Conservation (phyloP, 2,888 invertebrate species). For the Euplexia lucipara region DNA sequence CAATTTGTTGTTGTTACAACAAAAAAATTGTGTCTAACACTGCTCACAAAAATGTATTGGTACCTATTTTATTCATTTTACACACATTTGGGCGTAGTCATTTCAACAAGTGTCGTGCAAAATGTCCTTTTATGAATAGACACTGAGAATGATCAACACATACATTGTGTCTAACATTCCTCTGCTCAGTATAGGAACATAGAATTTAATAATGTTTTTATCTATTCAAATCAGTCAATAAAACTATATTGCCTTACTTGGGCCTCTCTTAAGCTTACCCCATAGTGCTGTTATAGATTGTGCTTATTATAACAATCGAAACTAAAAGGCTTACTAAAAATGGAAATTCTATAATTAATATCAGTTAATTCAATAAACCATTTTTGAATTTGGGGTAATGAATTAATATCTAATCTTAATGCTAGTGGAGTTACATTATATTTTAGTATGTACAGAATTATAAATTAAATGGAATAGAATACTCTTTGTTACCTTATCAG, state of each 20-base stretch:
- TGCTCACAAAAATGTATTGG: no score
- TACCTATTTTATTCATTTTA: no score
- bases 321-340: no score
- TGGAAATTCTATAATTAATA: no score
- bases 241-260: slow-evolving; percentile 7
- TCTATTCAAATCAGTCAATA: slow-evolving; percentile 24
- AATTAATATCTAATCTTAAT: background rate
- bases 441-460: background rate
- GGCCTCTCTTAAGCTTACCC: background rate
- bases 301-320: background rate
- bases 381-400: background rate
- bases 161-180: background rate
- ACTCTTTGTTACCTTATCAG: no score
- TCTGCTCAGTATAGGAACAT: background rate
- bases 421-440: no score
- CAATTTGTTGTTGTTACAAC: no score
- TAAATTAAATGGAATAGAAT: no score
- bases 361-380: background rate
- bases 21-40: no score
- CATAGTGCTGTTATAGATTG: background rate
- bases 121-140: no score
- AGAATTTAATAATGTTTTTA: slow-evolving; percentile 5
- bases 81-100: no score
- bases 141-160: background rate
- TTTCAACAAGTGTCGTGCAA: no score